phyloP scores from a whole-genome alignment of 2,113 vertebrate genomes.

The Melanocharis versteri region DNA sequence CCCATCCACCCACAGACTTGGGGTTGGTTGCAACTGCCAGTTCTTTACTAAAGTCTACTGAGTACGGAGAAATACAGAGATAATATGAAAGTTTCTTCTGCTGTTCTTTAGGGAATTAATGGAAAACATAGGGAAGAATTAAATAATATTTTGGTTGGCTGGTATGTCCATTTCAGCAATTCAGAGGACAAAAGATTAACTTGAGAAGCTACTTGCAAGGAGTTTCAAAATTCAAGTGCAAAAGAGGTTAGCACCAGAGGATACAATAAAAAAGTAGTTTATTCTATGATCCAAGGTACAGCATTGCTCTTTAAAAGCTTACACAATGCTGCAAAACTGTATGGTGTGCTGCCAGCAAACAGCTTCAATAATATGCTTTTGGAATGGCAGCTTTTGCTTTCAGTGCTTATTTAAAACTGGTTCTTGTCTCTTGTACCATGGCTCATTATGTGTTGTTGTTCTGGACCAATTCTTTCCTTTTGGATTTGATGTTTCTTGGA shows the following conservation, averaged over 20 bases:
- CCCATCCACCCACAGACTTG: background rate
- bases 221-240: background rate
- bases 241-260: background rate
- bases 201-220: background rate
- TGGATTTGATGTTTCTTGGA: background rate
- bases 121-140: background rate
- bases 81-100: background rate
- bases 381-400: background rate
- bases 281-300: background rate
- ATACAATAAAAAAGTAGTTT: background rate
- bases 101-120: background rate
- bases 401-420: background rate
- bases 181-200: background rate
- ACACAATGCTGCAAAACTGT: background rate
- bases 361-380: background rate
- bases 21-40: background rate
- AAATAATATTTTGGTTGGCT: background rate
- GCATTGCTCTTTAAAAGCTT: background rate
- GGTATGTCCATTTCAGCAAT: background rate
- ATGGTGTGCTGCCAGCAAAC: background rate
- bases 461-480: background rate
- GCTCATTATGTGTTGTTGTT: background rate
- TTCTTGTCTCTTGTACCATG: background rate
- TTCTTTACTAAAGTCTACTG: background rate
- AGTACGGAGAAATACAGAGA: background rate